Conservation (phyloP, 2,113 vertebrate genomes). For the Lamprologus ornatipinnis region DNA sequence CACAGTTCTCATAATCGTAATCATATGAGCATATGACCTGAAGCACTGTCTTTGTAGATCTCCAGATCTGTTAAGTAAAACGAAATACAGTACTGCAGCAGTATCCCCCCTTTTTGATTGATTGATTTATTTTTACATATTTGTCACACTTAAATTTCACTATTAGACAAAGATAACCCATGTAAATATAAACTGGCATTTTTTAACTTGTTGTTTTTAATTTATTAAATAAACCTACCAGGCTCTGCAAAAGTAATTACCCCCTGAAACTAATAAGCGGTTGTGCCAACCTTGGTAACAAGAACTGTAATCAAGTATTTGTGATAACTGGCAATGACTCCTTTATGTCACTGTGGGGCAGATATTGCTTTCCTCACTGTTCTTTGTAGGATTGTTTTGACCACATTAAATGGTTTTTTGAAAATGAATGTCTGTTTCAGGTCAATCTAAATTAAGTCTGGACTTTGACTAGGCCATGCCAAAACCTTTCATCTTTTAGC, state of each 20-base stretch:
- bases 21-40: accelerated
- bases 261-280: background rate
- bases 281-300: background rate
- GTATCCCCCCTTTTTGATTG: accelerated
- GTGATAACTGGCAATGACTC: background rate
- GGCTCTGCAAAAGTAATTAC: background rate
- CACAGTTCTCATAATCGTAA: background rate
- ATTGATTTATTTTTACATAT: background rate
- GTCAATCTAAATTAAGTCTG: background rate
- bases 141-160: background rate
- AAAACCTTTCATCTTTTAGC: background rate
- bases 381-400: background rate
- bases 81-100: background rate
- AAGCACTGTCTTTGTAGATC: background rate
- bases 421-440: background rate
- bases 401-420: background rate
- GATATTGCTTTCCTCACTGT: background rate
- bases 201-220: background rate
- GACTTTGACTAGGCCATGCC: background rate
- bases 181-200: background rate
- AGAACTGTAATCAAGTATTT: background rate
- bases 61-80: background rate
- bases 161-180: background rate
- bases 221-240: background rate
- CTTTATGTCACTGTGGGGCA: background rate